These are phyloP conservation scores for Cyanoramphus novaezelandiae DNA, from an alignment of 2,113 vertebrate species.

Conservation along the genomic window DNA sequence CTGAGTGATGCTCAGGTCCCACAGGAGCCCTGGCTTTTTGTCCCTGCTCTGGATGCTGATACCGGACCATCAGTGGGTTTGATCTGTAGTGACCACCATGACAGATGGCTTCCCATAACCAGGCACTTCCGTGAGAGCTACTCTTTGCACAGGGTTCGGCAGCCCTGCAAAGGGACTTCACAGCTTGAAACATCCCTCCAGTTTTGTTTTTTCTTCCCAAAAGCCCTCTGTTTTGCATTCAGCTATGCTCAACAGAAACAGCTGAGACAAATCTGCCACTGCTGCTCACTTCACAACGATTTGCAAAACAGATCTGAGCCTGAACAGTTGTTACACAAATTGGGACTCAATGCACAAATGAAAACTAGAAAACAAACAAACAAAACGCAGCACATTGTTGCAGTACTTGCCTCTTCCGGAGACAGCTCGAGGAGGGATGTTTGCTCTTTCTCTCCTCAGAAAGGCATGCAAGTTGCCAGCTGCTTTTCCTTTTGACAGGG, in stretches of 20 bases:
- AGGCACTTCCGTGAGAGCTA: background rate
- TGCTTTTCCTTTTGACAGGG: background rate
- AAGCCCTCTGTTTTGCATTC: background rate
- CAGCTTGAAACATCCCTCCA: rapidly evolving
- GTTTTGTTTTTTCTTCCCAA: background rate
- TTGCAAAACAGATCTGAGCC: conserved; percentile 34
- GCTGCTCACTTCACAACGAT: conserved; percentile 26
- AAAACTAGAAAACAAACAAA: conserved; percentile 38
- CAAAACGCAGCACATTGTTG: background rate
- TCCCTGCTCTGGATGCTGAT: background rate
- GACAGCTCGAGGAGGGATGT: background rate
- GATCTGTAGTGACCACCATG: background rate
- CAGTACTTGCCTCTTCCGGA: background rate
- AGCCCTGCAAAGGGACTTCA: background rate
- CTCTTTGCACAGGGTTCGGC: background rate
- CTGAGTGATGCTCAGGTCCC: background rate
- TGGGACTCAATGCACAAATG: background rate
- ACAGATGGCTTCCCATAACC: background rate
- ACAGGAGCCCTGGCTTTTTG: background rate
- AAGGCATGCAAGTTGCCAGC: background rate
- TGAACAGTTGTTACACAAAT: conserved; percentile 35
- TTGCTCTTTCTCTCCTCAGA: background rate
- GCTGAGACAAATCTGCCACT: conserved; percentile 33
- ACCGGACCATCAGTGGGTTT: background rate
- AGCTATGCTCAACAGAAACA: background rate